phyloP scores from a whole-genome alignment of 2,797 vertebrate species.

The Zalophus californianus region DNA sequence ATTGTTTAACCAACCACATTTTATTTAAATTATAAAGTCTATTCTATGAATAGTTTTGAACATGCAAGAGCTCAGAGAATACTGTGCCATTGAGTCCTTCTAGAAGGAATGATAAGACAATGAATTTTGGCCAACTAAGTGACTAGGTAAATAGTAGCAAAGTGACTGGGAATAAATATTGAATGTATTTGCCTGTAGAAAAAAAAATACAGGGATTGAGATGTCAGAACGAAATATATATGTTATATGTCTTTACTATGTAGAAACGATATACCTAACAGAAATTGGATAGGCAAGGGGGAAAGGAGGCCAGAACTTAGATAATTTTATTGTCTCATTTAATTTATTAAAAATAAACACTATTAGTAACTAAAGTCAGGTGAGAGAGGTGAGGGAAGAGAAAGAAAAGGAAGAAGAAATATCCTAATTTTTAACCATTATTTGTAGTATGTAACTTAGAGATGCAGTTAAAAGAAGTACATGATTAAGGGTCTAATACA shows the following conservation, averaged over 20 bases:
- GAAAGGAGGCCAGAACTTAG: background rate
- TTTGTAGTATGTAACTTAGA: background rate
- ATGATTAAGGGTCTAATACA: background rate
- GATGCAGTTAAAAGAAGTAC: background rate
- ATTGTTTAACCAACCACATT: background rate
- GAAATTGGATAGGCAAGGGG: background rate
- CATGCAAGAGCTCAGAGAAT: background rate
- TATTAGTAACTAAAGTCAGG: background rate
- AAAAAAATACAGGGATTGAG: background rate
- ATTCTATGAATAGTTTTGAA: background rate
- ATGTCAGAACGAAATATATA: background rate
- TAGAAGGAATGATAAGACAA: background rate
- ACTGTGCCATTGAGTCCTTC: background rate
- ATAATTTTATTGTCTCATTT: background rate
- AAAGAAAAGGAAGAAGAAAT: background rate
- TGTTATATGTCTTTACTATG: background rate
- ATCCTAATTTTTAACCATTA: background rate
- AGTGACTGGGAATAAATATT: background rate
- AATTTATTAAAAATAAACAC: background rate
- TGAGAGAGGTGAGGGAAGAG: background rate
- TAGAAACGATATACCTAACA: background rate
- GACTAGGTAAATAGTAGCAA: background rate
- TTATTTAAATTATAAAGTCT: background rate
- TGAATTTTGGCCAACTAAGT: slow-evolving; percentile 31
- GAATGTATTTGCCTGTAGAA: background rate